Evolutionary conservation across 2,888 invertebrate genomes (phyloP).

Genomic region (Ichneumoninae sp.): DNA sequence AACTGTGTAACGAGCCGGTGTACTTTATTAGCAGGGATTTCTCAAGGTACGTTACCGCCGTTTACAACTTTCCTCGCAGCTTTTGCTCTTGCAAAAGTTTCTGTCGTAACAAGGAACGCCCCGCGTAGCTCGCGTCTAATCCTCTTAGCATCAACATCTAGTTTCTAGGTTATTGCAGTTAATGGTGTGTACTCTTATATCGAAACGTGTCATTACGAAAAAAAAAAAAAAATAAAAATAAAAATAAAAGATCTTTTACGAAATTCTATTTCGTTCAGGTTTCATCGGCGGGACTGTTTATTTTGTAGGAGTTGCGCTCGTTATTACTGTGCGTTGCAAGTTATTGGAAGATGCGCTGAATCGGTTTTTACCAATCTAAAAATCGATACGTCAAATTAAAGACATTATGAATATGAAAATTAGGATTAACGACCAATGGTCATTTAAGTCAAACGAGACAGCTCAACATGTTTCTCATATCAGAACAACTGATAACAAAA

Average conservation of each 20-base stretch:
- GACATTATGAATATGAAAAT: background rate
- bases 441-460: background rate
- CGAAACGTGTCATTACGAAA: background rate
- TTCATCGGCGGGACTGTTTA: background rate
- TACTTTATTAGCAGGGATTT: conserved; percentile 13
- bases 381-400: background rate
- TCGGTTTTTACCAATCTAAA: background rate
- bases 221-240: background rate
- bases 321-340: background rate
- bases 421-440: background rate
- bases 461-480: background rate
- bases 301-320: background rate
- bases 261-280: conserved; percentile 1
- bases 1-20: background rate
- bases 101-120: conserved; percentile 25
- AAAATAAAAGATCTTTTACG: background rate
- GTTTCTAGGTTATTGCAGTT: conserved; percentile 20
- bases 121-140: conserved; percentile 21
- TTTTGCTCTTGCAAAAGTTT: conserved; percentile 44
- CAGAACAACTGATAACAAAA: background rate
- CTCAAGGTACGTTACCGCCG: conserved; percentile 20
- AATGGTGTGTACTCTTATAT: conserved; percentile 8
- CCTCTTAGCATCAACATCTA: conserved; percentile 30
- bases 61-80: conserved; percentile 28
- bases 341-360: background rate